Conservation (phyloP, 2,797 vertebrate species). For the Meriones psammophilus region DNA sequence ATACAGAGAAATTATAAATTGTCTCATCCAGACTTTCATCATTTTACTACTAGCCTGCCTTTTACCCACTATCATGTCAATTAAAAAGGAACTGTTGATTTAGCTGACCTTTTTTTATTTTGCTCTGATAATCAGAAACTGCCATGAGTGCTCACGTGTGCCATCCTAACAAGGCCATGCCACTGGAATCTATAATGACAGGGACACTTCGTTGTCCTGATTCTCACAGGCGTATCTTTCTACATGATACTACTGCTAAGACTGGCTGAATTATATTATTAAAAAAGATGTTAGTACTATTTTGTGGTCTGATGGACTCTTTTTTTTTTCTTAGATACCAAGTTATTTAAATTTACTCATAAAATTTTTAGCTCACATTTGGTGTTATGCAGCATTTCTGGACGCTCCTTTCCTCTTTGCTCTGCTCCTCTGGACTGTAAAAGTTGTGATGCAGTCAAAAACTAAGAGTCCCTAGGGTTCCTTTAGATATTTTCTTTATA, state of each 20-base stretch:
- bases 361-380: conserved; percentile 24
- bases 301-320: background rate
- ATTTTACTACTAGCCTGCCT: background rate
- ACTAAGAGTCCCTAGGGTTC: background rate
- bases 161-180: background rate
- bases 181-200: background rate
- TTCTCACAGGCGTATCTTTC: background rate
- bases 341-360: conserved; percentile 42
- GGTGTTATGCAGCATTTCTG: background rate
- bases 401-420: background rate
- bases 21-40: background rate
- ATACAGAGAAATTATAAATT: conserved; percentile 46
- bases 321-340: conserved; percentile 53
- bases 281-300: background rate
- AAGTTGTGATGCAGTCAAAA: background rate
- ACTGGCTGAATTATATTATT: background rate
- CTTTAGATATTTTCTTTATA: conserved; percentile 39
- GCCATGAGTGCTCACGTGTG: background rate
- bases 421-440: background rate
- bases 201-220: background rate
- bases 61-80: background rate
- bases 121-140: conserved; percentile 30
- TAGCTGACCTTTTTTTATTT: conserved; percentile 44
- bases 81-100: conserved; percentile 59
- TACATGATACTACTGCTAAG: background rate